Percentiles rank a stretch among this genome's conserved stretches.
These are phyloP conservation scores for Iselma pallidipennis DNA, from an alignment of 2,888 invertebrate species.

Conservation along the genomic window DNA sequence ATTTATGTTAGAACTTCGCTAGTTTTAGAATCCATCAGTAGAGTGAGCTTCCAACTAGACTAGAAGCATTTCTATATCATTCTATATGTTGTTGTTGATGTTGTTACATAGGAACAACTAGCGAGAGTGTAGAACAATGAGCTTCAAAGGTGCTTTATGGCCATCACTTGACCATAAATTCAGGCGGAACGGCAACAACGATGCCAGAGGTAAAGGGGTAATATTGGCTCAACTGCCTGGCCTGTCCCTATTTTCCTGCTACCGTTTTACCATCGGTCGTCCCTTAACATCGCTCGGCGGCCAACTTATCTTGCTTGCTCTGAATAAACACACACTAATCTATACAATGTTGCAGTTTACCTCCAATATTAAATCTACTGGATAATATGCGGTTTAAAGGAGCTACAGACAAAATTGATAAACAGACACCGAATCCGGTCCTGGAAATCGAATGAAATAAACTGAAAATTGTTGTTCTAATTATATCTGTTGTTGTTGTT, in stretches of 20 bases:
- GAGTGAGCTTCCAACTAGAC: no score
- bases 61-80: background rate
- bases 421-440: background rate
- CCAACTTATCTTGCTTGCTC: conserved; percentile 48
- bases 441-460: no score
- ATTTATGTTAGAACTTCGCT: no score
- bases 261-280: background rate
- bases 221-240: no score
- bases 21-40: conserved; percentile 4
- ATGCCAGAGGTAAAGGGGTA: conserved; percentile 2
- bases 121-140: conserved; percentile 13
- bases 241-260: no score
- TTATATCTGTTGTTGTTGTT: background rate
- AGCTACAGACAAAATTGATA: background rate
- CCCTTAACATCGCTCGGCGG: conserved; percentile 12
- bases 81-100: background rate
- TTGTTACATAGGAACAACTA: background rate
- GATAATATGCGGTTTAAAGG: conserved; percentile 35
- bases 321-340: conserved; percentile 53
- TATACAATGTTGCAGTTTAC: conserved; percentile 50
- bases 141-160: conserved; percentile 33
- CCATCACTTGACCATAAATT: conserved; percentile 33
- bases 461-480: background rate
- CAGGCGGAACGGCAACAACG: conserved; percentile 13
- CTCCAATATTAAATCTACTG: conserved; percentile 46